Evolutionary conservation across 2,888 invertebrate genomes (phyloP).

Genomic region (Stenodema calcarata): DNA sequence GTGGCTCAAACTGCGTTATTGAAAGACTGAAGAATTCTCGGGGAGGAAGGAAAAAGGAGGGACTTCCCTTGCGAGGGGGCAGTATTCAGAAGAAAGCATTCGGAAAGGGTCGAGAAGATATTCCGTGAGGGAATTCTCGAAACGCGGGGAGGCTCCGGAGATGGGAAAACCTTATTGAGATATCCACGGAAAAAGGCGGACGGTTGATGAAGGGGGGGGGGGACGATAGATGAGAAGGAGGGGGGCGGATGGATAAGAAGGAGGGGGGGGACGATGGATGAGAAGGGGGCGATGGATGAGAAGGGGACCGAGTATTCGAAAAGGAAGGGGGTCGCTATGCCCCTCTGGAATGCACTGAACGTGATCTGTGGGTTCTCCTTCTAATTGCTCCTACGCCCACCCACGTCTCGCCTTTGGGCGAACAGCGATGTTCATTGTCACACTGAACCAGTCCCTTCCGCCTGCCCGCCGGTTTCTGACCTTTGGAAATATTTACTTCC

Average conservation of each 20-base stretch:
- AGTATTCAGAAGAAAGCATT: slow-evolving; percentile 4
- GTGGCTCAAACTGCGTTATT: background rate
- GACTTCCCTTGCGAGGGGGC: background rate
- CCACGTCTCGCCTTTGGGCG: background rate
- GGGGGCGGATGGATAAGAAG: no score
- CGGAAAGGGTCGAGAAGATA: background rate
- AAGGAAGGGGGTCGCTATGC: slow-evolving; percentile 31
- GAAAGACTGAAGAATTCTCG: background rate
- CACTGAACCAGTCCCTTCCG: background rate
- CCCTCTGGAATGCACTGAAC: slow-evolving; percentile 29
- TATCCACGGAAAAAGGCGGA: background rate
- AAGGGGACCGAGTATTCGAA: background rate
- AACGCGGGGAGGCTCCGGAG: slow-evolving; percentile 1
- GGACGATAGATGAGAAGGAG: no score
- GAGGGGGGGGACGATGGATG: no score
- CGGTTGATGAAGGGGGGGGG: background rate
- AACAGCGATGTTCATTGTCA: slow-evolving; percentile 8
- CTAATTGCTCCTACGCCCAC: slow-evolving; percentile 38
- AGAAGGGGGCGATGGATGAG: no score
- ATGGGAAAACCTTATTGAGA: slow-evolving; percentile 24
- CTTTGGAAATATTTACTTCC: background rate
- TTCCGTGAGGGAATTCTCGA: slow-evolving; percentile 39
- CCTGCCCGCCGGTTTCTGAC: background rate
- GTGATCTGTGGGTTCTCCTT: slow-evolving; percentile 21
- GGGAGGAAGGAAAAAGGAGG: background rate